Evolutionary conservation across 2,888 invertebrate species (phyloP), one percentile per base, ranked within the genome.

Genomic region (Pterostichus madidus): DNA sequence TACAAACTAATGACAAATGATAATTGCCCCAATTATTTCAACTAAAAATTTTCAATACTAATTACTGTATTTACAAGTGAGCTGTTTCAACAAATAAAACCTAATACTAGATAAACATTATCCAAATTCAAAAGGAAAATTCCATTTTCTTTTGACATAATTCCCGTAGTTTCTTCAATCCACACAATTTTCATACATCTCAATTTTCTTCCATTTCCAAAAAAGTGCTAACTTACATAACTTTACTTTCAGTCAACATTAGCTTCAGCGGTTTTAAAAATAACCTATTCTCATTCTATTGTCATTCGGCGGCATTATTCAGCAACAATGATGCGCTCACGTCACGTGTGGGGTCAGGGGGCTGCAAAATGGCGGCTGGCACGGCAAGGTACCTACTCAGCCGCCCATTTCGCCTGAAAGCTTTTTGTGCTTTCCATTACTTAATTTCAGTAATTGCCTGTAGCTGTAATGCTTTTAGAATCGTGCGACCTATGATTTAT

Each of bases 381-480:
- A 80, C 80, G 13, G 31, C 24, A 31, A 17, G 80, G 80, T 68
- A 80, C 80, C 80, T 80, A 80, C 80, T 80, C 80, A 80, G 35
- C 31, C 7, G 61, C 35, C 64, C 80, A 80, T 80, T 80, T 80
- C 46, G 52, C 52, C 52, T 80, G 64, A 80, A 80, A 80, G 80
- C 80, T 80, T 80, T 80, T 68, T 80, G 68, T 80, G 49, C 68
- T 64, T 79, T 64, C 71, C 52, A 80, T 80, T 80, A 80, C 80
- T 80, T 80, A 52, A 80, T 80, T 80, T 73, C 56, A 80, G 80
- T 80, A 80, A 80, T 80, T 80, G 80, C 80, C 71, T 71, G 80
- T 13, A 35, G 77, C 53, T 59, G 49, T 78, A 71, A 80, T 71
- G 80, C 80, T 71, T 80, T 80, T 71, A 52, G 39, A 80, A 80